These are phyloP conservation scores for Agapornis canus DNA, from an alignment of 2,797 vertebrate species.

Conservation along the genomic window DNA sequence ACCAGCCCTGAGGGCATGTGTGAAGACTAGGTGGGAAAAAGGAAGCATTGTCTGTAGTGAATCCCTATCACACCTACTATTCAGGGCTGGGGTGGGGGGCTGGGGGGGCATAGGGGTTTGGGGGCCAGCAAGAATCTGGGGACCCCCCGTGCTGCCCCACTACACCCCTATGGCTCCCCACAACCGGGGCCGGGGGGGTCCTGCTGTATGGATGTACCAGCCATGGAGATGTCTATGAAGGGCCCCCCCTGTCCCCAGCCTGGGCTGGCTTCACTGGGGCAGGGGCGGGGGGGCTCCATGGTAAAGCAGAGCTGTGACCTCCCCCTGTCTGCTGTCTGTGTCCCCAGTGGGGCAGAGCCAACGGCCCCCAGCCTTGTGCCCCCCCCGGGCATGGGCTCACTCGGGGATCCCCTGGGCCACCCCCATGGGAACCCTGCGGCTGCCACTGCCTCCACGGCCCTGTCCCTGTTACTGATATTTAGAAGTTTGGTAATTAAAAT, in stretches of 20 bases:
- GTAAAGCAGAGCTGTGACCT: conserved; percentile 62
- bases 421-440: background rate
- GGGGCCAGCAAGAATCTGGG: background rate
- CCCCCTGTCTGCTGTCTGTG: conserved; percentile 17
- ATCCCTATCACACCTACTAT: too few species aligned
- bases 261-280: background rate
- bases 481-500: too few species aligned
- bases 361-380: background rate
- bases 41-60: too few species aligned
- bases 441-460: background rate
- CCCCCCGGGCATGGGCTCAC: background rate
- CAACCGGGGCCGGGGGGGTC: background rate
- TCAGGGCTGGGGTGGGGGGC: background rate
- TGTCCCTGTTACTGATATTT: too few species aligned
- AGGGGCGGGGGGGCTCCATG: background rate
- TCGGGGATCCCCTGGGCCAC: too few species aligned
- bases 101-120: background rate
- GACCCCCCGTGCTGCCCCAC: background rate
- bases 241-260: background rate
- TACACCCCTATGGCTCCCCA: background rate
- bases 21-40: too few species aligned
- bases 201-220: conserved; percentile 34
- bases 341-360: background rate
- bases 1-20: too few species aligned
- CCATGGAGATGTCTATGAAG: background rate